Evolutionary conservation across 2,113 vertebrate species (phyloP).

Genomic region (Actinemys pallida): DNA sequence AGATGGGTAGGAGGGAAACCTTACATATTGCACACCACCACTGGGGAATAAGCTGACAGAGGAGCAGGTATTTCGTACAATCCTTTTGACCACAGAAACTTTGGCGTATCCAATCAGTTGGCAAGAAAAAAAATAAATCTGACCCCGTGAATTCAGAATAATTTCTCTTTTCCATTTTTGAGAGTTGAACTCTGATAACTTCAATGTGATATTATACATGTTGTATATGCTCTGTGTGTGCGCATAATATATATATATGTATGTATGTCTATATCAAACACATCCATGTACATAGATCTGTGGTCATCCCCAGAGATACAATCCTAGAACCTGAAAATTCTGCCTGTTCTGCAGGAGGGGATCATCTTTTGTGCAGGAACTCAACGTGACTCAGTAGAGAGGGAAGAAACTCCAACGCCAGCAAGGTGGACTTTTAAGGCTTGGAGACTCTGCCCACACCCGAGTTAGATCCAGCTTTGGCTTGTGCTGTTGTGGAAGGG

Average conservation of each 20-base stretch:
- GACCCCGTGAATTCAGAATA: neutral
- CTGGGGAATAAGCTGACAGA: neutral
- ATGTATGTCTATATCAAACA: neutral
- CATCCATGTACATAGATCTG: neutral
- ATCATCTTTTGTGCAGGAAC: neutral
- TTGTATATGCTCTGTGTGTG: neutral
- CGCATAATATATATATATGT: neutral
- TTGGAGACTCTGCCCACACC: neutral
- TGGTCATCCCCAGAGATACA: neutral
- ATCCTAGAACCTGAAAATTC: neutral
- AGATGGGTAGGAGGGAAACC: constrained; percentile 1
- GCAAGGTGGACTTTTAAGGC: neutral
- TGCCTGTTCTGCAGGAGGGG: neutral
- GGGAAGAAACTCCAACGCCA: neutral
- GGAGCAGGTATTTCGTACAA: constrained; percentile 28
- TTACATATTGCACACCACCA: neutral
- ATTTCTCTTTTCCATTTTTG: neutral
- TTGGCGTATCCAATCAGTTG: constrained; percentile 60
- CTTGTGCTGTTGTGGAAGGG: neutral
- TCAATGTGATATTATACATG: neutral
- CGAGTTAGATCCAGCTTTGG: neutral
- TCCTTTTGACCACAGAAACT: constrained; percentile 46
- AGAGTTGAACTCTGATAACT: neutral
- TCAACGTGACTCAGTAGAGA: neutral
- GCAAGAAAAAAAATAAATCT: constrained; percentile 2